These are phyloP conservation scores for Promerops cafer DNA, from an alignment of 2,113 vertebrate genomes.

Conservation along the genomic window DNA sequence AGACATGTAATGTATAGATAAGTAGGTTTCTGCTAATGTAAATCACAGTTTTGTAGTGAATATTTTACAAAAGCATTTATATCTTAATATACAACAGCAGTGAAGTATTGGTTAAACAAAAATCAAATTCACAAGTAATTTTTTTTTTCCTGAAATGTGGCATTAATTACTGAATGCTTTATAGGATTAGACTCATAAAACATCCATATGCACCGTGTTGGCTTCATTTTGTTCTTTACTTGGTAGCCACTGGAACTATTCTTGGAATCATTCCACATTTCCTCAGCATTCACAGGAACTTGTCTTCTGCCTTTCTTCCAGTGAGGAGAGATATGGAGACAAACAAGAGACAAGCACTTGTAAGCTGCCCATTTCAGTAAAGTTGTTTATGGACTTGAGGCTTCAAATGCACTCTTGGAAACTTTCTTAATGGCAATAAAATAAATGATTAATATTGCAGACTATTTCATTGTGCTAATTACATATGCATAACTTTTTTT, in stretches of 20 bases:
- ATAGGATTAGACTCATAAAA: not conserved
- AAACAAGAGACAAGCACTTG: not conserved
- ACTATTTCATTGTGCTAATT: not conserved
- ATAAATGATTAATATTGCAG: not conserved
- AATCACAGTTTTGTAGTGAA: not conserved
- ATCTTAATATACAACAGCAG: not conserved
- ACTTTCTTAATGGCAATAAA: not conserved
- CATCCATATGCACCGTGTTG: not conserved
- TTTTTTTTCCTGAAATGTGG: not conserved
- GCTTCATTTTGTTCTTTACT: not conserved
- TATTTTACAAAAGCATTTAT: not conserved
- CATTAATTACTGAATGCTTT: not conserved
- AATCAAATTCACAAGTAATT: accelerated
- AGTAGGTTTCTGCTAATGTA: not conserved
- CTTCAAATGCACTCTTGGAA: not conserved
- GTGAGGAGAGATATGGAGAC: not conserved
- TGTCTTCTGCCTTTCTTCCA: not conserved
- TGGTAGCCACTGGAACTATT: not conserved
- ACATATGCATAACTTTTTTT: not conserved
- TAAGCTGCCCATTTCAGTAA: not conserved
- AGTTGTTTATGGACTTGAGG: not conserved
- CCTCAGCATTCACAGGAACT: not conserved
- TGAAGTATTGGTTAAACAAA: not conserved
- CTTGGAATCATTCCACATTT: not conserved
- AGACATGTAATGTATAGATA: not conserved